phyloP scores from a whole-genome alignment of 2,113 vertebrate species.

The Petrocephalus microphthalmus region DNA sequence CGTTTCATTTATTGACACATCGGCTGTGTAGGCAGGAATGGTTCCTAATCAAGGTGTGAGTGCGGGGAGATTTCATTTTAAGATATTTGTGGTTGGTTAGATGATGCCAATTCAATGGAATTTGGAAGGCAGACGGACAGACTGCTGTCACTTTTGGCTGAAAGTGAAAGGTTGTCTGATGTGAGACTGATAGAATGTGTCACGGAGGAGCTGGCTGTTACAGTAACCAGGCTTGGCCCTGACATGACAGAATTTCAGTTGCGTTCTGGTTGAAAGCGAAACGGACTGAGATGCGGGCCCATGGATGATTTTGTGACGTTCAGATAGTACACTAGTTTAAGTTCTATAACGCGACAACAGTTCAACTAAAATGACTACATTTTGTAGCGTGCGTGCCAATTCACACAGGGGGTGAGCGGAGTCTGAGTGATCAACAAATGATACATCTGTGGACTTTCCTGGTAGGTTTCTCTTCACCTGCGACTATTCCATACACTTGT shows the following conservation, averaged over 20 bases:
- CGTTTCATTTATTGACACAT: neutral
- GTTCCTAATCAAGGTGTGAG: neutral
- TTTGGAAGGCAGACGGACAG: neutral
- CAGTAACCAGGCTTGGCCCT: neutral
- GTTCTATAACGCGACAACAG: too few relatives aligned
- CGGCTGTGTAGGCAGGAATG: neutral
- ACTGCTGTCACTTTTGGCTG: neutral
- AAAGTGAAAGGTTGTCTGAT: conserved; percentile 11
- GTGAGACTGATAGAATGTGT: conserved; percentile 1
- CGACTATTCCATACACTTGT: neutral
- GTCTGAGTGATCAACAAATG: too few relatives aligned
- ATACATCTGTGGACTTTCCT: neutral
- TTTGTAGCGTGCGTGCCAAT: too few relatives aligned
- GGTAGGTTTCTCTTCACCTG: neutral
- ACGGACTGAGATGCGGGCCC: neutral
- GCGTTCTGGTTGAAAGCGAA: conserved; percentile 10
- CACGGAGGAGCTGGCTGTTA: neutral
- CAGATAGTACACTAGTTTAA: too few relatives aligned
- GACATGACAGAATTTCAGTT: neutral
- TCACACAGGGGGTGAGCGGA: too few relatives aligned
- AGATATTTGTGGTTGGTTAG: neutral
- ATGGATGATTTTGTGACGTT: neutral
- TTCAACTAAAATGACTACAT: too few relatives aligned
- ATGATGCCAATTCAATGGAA: neutral
- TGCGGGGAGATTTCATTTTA: neutral